Evolutionary conservation across 2,888 invertebrate species (phyloP), one percentile per base, ranked within the genome.

Genomic region (Yponomeuta evonymella): DNA sequence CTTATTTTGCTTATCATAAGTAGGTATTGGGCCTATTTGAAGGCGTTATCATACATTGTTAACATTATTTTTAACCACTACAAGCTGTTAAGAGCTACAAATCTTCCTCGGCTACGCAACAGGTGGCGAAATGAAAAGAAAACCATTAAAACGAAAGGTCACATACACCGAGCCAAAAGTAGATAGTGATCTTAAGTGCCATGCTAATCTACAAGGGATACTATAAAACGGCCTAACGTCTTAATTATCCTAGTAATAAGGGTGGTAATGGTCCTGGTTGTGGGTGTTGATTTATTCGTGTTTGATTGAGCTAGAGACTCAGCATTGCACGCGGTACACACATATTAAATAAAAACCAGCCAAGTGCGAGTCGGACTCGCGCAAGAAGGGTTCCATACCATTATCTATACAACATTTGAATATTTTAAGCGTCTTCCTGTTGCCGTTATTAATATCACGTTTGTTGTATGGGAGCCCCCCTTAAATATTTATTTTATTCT

Each of bases 1-100:
- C 23, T 23, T 23, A 23, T 23, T 23, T 23, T 23, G 23, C 23
- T 23, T 23, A 23, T 23, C 23, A 23, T 23, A 23, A 23, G 23
- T 23, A 23, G 23, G 23, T 23, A 23, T 23, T 23, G 23, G 23
- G 23, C 23, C 23, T 23, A 23, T 23, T 23, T 23, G 23, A 23
- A 23, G 23, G 23, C 23, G 23, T 23, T 23, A 23, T 23, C 0
- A 23, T 23, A 23, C 23, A 23, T 23, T 1, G 23, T 23, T 23
- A 0, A 23, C 0, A 12, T 51, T 12, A 51, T 51, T 51, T 2
- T 51, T 8, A 58, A 12, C 51, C 72, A 48, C 71, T 68, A 48
- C 73, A 67, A 74, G 67, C 71, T 73, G 15, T 12, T 15, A 15
- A 58, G 12, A 15, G 51, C 51, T 15, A 58, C 51, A 58, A 58